Evolutionary conservation across 2,113 vertebrate species (phyloP).

Genomic region (Carettochelys insculpta): DNA sequence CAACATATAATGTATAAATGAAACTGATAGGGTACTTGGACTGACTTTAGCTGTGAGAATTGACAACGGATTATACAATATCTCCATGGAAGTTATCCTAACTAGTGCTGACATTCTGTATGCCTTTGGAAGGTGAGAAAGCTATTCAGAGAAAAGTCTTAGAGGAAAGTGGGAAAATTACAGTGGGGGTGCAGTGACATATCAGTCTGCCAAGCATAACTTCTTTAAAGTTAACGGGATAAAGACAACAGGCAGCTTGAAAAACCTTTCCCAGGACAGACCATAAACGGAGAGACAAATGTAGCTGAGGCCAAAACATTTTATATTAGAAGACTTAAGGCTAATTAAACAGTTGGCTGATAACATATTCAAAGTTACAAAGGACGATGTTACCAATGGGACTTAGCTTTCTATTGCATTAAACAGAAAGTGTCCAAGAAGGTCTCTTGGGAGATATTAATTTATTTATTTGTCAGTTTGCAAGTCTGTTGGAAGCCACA

Average conservation of each 20-base stretch:
- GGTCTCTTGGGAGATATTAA: background rate
- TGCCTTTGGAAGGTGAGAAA: background rate
- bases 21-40: background rate
- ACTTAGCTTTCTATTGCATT: background rate
- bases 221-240: fast-evolving
- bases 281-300: background rate
- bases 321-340: background rate
- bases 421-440: background rate
- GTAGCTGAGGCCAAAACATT: background rate
- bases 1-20: background rate
- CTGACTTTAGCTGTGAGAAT: no score
- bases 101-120: background rate
- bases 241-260: background rate
- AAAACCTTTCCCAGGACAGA: background rate
- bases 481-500: background rate
- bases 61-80: background rate
- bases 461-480: background rate
- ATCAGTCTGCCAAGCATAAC: background rate
- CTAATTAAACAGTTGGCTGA: background rate
- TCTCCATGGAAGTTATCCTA: background rate
- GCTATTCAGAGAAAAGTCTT: background rate
- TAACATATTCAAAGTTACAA: background rate
- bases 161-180: background rate
- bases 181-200: background rate
- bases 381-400: background rate